Evolutionary conservation across 2,888 invertebrate genomes (phyloP), one percentile per base, ranked within the genome.

Genomic region (Tuberolachnus salignus): DNA sequence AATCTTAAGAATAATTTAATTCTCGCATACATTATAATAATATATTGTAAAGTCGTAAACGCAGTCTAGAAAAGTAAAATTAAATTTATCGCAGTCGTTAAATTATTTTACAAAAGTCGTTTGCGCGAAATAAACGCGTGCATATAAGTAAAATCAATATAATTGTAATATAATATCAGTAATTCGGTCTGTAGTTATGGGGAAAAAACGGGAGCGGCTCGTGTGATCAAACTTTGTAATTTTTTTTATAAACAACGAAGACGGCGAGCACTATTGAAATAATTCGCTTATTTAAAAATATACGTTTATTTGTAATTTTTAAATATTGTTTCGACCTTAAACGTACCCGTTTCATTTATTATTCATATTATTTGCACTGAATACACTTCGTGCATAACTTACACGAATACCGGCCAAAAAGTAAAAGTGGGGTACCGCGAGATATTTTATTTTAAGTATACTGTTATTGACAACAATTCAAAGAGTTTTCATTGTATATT

Each of bases 101-200:
- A 49, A 16, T 49, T 61, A 51, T 34, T 34, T 49, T 14, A 19
- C 19, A 42, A 57, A 55, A 57, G 42, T 44, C 44, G 55, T 57
- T 44, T 57, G 42, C 19, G 26, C n/a, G 61, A 34, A 59, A 55
- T 46, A 8, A 59, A 34, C 21, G 16, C 1, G 59, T 26, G 44
- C 46, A n/a, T n/a, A n/a, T n/a, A n/a, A 16, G 23, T 71, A 61
- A 72, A 73, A 61, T 73, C 61, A 51, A 61, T 73, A 34, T 34
- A 34, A 34, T 34, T 34, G 6, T 34, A 34, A 34, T 6, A 34
- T n/a, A n/a, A n/a, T n/a, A n/a, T n/a, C n/a, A 34, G 34, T 34
- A 34, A 34, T 34, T 4, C 34, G 34, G 34, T 6, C 3, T 3
- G 3, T 6, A 3, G 34, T 34, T 34, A 34, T 34, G 34, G 3